phyloP scores from a whole-genome alignment of 1,140 invertebrate genomes.

The Aphaenogaster floridana region DNA sequence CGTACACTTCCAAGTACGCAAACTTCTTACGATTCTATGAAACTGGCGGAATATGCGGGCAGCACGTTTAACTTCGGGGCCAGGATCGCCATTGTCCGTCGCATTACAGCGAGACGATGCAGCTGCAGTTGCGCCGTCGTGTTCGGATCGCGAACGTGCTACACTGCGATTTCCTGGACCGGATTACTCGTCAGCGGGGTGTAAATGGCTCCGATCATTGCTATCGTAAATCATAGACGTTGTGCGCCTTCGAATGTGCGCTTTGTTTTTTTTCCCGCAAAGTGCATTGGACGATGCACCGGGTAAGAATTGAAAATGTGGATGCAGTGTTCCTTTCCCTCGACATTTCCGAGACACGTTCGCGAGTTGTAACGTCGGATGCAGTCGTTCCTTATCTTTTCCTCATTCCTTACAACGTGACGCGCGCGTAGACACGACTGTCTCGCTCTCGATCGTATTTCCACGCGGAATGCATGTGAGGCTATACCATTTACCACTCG shows the following conservation, averaged over 20 bases:
- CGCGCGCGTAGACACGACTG: neutral
- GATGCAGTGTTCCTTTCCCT: neutral
- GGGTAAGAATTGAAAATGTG: conserved; percentile 5
- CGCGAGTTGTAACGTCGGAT: neutral
- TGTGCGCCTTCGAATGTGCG: conserved; percentile 14
- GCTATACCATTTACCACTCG: neutral
- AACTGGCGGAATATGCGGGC: conserved; percentile 8
- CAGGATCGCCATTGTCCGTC: neutral
- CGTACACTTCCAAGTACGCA: neutral
- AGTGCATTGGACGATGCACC: conserved; percentile 9
- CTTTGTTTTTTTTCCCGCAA: conserved; percentile 18
- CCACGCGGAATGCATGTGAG: neutral
- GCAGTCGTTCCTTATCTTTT: conserved; percentile 1
- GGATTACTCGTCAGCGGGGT: conserved; percentile 81
- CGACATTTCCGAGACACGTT: conserved; percentile 3
- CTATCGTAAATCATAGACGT: conserved; percentile 80
- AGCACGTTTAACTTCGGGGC: neutral
- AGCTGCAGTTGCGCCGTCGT: conserved; percentile 51
- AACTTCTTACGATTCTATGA: neutral
- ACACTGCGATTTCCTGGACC: conserved; percentile 70
- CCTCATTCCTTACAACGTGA: neutral
- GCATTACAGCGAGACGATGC: conserved; percentile 17
- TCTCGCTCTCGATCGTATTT: neutral
- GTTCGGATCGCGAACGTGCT: conserved; percentile 51
- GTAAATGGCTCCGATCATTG: conserved; percentile 79